Conservation (phyloP, 1,140 invertebrate genomes). For the Forficula auricularia region DNA sequence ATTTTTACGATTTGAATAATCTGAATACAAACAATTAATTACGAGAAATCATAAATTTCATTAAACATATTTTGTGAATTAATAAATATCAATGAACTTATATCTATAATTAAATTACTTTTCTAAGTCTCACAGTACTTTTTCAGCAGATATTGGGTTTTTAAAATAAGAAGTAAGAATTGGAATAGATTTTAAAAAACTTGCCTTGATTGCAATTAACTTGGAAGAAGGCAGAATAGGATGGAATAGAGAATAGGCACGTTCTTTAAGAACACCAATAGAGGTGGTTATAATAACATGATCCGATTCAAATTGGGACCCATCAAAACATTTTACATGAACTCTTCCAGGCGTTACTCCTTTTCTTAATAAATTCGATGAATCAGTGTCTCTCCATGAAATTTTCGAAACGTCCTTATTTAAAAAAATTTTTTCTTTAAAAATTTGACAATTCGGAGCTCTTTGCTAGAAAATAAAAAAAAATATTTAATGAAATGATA, state of each 20-base stretch:
- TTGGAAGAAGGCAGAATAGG: conserved; percentile 38
- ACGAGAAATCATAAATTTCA: neutral
- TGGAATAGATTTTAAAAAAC: neutral
- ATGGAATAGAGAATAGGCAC: conserved; percentile 31
- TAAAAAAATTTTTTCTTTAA: conserved; percentile 26
- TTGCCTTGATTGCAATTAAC: conserved; percentile 35
- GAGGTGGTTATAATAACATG: conserved; percentile 49
- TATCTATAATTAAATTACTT: too few species aligned
- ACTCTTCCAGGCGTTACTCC: conserved; percentile 14
- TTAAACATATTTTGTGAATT: neutral
- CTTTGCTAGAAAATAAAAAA: conserved; percentile 10
- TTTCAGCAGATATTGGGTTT: neutral
- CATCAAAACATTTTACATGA: conserved; percentile 36
- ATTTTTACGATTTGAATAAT: too few species aligned
- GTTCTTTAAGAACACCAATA: conserved; percentile 47
- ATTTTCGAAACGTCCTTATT: conserved; percentile 32
- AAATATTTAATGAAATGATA: neutral
- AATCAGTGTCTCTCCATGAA: conserved; percentile 20
- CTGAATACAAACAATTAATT: neutral
- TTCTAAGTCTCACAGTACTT: too few species aligned
- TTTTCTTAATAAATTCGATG: neutral
- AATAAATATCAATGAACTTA: neutral
- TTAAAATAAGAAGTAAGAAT: neutral
- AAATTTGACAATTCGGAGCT: conserved; percentile 13
- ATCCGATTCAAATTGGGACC: conserved; percentile 35